Conservation (phyloP, 2,113 vertebrate species). For the Naja naja region DNA sequence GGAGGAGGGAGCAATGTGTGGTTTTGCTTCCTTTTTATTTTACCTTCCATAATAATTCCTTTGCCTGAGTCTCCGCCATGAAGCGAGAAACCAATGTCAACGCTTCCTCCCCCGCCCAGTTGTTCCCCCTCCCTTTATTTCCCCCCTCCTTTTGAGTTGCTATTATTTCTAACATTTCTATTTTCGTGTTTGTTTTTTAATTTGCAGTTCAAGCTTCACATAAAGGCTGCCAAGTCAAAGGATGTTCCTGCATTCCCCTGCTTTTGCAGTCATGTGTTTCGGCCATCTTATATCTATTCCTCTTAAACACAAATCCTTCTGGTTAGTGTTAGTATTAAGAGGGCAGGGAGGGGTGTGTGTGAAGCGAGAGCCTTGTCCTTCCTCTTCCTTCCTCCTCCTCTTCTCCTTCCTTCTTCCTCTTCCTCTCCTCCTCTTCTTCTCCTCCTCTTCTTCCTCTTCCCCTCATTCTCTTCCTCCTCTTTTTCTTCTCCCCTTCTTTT, state of each 20-base stretch:
- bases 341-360: slow-evolving; percentile 43
- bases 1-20: not conserved
- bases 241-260: slow-evolving; percentile 82
- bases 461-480: no score
- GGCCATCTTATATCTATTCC: slow-evolving; percentile 70
- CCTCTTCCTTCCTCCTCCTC: no score
- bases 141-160: slow-evolving; percentile 47
- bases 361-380: not conserved
- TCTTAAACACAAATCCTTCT: slow-evolving; percentile 72
- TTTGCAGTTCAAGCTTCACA: slow-evolving; percentile 89
- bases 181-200: slow-evolving; percentile 78
- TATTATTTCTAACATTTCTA: slow-evolving; percentile 74
- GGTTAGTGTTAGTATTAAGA: slow-evolving; percentile 70
- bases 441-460: no score
- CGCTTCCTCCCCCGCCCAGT: slow-evolving; percentile 44
- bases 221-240: slow-evolving; percentile 83
- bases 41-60: slow-evolving; percentile 45
- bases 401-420: no score
- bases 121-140: not conserved
- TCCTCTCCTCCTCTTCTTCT: no score
- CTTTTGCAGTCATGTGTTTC: slow-evolving; percentile 82
- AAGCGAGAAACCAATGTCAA: slow-evolving; percentile 58
- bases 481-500: no score
- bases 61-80: slow-evolving; percentile 59
- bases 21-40: not conserved